Conservation (phyloP, 2,113 vertebrate genomes). For the Varanus salvator region DNA sequence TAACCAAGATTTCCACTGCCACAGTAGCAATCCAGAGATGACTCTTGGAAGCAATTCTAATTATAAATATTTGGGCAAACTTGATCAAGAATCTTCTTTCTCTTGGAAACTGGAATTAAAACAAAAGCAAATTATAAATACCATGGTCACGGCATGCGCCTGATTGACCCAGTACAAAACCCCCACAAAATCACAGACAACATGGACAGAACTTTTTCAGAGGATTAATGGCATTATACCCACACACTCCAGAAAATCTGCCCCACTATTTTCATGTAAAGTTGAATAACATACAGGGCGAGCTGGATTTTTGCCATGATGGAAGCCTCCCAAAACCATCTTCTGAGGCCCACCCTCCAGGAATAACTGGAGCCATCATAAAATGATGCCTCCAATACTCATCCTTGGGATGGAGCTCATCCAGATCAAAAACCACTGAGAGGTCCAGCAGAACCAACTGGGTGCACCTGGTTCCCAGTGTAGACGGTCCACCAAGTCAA, state of each 20-base stretch:
- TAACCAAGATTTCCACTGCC: neutral
- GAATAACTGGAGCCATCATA: neutral
- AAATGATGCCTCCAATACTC: neutral
- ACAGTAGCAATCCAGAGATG: neutral
- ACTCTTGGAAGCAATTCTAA: neutral
- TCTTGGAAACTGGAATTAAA: slow-evolving; percentile 83
- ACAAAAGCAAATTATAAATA: neutral
- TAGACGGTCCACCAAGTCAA: neutral
- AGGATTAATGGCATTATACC: neutral
- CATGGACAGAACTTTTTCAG: neutral
- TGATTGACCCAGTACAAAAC: neutral
- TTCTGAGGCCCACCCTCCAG: neutral
- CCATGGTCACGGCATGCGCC: neutral
- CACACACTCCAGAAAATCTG: neutral
- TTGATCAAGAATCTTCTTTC: slow-evolving; percentile 87
- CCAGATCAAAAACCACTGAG: neutral
- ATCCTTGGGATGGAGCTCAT: neutral
- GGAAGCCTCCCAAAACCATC: neutral
- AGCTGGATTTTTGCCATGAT: neutral
- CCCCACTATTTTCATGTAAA: neutral
- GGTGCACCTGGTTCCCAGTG: neutral
- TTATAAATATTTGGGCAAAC: neutral
- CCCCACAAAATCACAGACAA: neutral
- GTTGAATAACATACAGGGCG: neutral
- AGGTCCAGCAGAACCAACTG: neutral